phyloP scores from a whole-genome alignment of 2,888 invertebrate genomes.

The Ommatoiulus sabulosus region DNA sequence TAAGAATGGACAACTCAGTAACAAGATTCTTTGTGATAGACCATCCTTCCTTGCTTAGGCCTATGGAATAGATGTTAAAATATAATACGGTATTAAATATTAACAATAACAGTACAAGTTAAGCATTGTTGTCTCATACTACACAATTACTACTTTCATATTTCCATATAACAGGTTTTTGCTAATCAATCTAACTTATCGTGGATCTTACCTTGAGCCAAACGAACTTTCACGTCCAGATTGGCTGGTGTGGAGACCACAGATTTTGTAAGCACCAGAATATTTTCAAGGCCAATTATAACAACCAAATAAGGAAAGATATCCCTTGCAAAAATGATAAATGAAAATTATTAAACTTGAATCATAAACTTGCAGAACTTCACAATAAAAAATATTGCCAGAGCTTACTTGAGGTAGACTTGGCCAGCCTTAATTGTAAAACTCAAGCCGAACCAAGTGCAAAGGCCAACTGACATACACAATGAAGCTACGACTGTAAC shows the following conservation, averaged over 20 bases:
- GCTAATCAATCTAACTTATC: too few species aligned
- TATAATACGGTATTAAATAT: background rate
- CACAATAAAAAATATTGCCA: conserved; percentile 31
- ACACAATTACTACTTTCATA: background rate
- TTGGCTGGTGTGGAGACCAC: conserved; percentile 90
- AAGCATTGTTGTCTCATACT: too few species aligned
- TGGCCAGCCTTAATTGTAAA: conserved; percentile 66
- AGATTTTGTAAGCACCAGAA: conserved; percentile 89
- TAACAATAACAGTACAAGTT: too few species aligned
- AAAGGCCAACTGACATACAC: conserved; percentile 84
- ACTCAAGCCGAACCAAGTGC: conserved; percentile 67
- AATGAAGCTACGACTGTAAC: conserved; percentile 83
- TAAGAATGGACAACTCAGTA: conserved; percentile 91
- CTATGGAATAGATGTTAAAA: conserved; percentile 67
- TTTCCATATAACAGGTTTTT: background rate
- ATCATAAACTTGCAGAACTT: background rate
- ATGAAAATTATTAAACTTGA: conserved; percentile 14
- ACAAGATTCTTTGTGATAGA: conserved; percentile 95
- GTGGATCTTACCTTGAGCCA: conserved; percentile 77
- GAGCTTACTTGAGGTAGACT: conserved; percentile 61
- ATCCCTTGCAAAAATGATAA: conserved; percentile 73
- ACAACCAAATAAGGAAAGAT: conserved; percentile 95
- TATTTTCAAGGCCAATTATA: conserved; percentile 93
- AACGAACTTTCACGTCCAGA: conserved; percentile 92
- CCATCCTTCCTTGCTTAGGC: conserved; percentile 98